Evolutionary conservation across 2,113 vertebrate genomes (phyloP), one percentile per base, ranked within the genome.

Genomic region (Lota lota): DNA sequence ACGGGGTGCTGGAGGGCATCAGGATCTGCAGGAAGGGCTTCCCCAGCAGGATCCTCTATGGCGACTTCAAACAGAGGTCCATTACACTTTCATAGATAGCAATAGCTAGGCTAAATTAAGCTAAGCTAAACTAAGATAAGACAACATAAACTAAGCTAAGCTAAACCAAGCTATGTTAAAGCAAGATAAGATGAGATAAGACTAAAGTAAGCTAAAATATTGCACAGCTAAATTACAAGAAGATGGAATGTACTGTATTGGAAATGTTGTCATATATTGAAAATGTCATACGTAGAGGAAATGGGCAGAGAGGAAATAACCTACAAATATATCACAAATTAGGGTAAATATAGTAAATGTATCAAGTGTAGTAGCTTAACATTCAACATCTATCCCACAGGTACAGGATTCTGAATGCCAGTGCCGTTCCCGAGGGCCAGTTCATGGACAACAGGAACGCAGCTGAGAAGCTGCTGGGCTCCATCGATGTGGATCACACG

Each of bases 371-470:
- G 40, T 47, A 10, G 40, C 2, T 5, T 12, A 47, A 10, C 10
- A 11, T 47, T 8, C 2, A 47, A 47, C 17, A 0, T 19, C 22
- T 28, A 1, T 73, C n/a, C 54, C 18, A 19, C 18, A 95, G 93
- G 68, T 96, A 95, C 84, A 91, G 91, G 79, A 90, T 96, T 36
- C 93, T 95, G 2, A 95, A 94, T 11, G 92, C 92, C 70, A 93
- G 92, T 12, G 94, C 93, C 28, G 90, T 95, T 65, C 95, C 93
- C 0, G 93, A 95, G 66, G 93, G 93, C 0, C 92, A 92, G 59
- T 94, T 92, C 69, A 94, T 90, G 33, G 90, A 95, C 56, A 93
- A 91, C 77, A 94, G 93, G 87, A 93, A 92, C 12, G 93, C 93
- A 61, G 90, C 87, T 0, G 92, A 94, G 70, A 94, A 91, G 74